Evolutionary conservation across 1,140 invertebrate genomes (phyloP).

Genomic region (Drosophila lini): DNA sequence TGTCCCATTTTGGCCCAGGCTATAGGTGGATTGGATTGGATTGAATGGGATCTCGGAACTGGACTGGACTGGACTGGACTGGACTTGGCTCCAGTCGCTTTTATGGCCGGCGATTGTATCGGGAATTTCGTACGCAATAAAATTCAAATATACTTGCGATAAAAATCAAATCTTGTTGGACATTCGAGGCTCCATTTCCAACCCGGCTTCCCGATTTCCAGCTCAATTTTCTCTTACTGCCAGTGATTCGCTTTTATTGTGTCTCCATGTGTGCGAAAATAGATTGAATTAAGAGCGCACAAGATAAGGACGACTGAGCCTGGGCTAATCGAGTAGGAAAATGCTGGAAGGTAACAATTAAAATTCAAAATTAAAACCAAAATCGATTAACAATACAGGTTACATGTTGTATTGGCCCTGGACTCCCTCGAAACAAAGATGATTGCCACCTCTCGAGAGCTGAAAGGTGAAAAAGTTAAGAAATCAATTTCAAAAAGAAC

Average conservation of each 20-base stretch:
- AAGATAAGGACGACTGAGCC: slow-evolving; percentile 5
- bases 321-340: neutral
- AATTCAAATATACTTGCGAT: slow-evolving; percentile 84
- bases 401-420: neutral
- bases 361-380: neutral
- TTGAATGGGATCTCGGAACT: neutral
- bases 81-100: slow-evolving; percentile 73
- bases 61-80: slow-evolving; percentile 31
- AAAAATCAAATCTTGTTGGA: slow-evolving; percentile 83
- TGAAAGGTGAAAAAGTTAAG: slow-evolving; percentile 29
- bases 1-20: slow-evolving; percentile 14
- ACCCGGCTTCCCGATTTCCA: slow-evolving; percentile 13
- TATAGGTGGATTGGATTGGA: slow-evolving; percentile 21
- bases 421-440: neutral
- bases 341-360: neutral
- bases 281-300: slow-evolving; percentile 30
- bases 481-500: slow-evolving; percentile 48
- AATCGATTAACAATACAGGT: neutral
- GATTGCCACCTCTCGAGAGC: neutral
- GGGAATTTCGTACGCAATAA: slow-evolving; percentile 82
- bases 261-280: slow-evolving; percentile 23
- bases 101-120: slow-evolving; percentile 78
- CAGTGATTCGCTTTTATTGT: slow-evolving; percentile 33
- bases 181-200: slow-evolving; percentile 50
- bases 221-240: slow-evolving; percentile 56